Evolutionary conservation across 2,888 invertebrate species (phyloP).

Genomic region (Pecten maximus): DNA sequence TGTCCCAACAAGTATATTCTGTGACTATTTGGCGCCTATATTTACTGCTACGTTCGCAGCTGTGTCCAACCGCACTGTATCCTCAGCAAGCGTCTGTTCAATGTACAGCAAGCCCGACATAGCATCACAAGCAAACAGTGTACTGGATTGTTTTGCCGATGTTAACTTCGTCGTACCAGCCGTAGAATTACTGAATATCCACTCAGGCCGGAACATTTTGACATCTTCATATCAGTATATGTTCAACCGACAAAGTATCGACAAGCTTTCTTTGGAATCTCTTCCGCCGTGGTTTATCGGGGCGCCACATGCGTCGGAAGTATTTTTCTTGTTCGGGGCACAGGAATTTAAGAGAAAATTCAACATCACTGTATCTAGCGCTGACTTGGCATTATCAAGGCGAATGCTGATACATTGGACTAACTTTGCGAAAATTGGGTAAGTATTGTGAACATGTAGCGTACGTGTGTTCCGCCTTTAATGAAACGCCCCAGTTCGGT

Average conservation of each 20-base stretch:
- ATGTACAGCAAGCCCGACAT: neutral
- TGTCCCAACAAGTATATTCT: neutral
- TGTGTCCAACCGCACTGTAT: neutral
- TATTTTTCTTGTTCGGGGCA: neutral
- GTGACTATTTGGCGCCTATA: neutral
- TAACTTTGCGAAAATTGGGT: constrained; percentile 6
- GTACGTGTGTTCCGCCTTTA: too few species aligned
- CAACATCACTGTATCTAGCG: constrained; percentile 83
- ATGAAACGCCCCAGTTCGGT: too few species aligned
- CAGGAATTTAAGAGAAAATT: neutral
- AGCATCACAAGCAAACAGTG: neutral
- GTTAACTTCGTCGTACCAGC: neutral
- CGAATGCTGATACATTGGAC: constrained; percentile 84
- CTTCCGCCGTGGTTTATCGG: neutral
- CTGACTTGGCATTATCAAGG: constrained; percentile 92
- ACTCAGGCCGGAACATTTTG: constrained; percentile 93
- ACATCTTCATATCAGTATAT: constrained; percentile 90
- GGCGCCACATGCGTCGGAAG: neutral
- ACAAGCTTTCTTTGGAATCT: constrained; percentile 86
- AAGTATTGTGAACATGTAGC: neutral
- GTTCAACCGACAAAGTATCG: constrained; percentile 89
- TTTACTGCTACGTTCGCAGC: neutral
- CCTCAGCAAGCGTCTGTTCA: neutral
- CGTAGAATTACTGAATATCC: constrained; percentile 80
- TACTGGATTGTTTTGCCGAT: neutral